Evolutionary conservation across 1,140 invertebrate species (phyloP).

Genomic region (Hirudo medicinalis): DNA sequence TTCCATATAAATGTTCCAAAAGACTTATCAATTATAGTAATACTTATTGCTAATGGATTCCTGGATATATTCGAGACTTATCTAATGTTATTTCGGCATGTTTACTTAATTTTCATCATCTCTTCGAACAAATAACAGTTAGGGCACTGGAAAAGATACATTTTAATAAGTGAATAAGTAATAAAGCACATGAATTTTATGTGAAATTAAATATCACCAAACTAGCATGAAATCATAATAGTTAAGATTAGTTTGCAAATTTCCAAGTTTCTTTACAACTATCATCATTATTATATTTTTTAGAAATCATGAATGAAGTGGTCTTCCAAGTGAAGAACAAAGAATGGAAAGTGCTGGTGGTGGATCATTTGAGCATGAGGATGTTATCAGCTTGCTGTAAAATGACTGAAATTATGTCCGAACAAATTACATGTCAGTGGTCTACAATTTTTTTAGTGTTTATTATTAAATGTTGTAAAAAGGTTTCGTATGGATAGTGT

Average conservation of each 20-base stretch:
- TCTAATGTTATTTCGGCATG: no score
- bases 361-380: conserved; percentile 92
- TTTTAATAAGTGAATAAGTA: no score
- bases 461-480: background rate
- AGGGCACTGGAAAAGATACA: no score
- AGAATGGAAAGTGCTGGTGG: conserved; percentile 93
- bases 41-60: no score
- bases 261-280: no score
- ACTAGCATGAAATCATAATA: background rate
- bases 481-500: background rate
- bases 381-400: conserved; percentile 99
- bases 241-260: conserved; percentile 14
- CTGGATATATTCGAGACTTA: no score
- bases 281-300: conserved; percentile 31
- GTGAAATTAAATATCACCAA: background rate
- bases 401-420: conserved; percentile 97
- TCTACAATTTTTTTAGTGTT: background rate
- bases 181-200: conserved; percentile 8
- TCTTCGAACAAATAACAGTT: no score
- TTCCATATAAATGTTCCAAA: no score
- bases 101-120: no score
- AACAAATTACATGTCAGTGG: conserved; percentile 84
- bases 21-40: no score
- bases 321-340: conserved; percentile 75
- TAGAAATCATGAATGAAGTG: conserved; percentile 98